Base-by-base conservation (phyloP, 1,140 invertebrate genomes). In the Lepidostoma basale region DNA sequence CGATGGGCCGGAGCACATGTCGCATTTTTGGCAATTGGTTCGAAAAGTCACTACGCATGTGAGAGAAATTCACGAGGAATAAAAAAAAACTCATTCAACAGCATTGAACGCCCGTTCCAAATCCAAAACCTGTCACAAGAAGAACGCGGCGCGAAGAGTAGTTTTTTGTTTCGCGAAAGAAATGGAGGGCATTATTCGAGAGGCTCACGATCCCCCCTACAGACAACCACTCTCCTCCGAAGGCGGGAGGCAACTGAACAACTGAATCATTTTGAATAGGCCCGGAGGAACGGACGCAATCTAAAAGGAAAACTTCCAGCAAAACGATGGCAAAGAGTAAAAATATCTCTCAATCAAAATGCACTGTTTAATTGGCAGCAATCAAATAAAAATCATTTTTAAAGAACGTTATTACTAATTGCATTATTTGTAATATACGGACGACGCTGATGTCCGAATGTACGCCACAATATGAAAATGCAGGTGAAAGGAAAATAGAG, bases 181-280 rank as follows among this genome's bases (percentile, higher is more conserved):
- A 20, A 47, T 14, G 14, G 44, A 20, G 20, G 44, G 44, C 14
- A 18, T 18, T 20, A 47, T 20, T 47, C 23, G 23, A 20, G 14
- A 47, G 14, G 44, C 12, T 23, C 12, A 18, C 20, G 18, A 47
- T 20, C 44, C 14, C 44, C 20, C 44, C 20, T 18, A 47, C 44
- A 47, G 16, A 47, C 44, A 20, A 47, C 16, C 20, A 23, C 20
- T 47, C 44, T 47, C 44, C 44, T 47, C 44, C 44, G 44, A 47
- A 47, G 44, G 20, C 44, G 23, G 44, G 44, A 47, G 44, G 44
- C 20, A 20, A 47, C 44, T 47, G 44, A 47, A 47, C 20, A 20
- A 47, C 44, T 47, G 44, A 47, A 47, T 47, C 44, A 47, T 47
- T 47, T 47, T 47, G 44, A 47, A 47, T 23, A 47, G 18, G 8